Base-by-base conservation (phyloP, 2,113 vertebrate species). In the Vidua chalybeata region DNA sequence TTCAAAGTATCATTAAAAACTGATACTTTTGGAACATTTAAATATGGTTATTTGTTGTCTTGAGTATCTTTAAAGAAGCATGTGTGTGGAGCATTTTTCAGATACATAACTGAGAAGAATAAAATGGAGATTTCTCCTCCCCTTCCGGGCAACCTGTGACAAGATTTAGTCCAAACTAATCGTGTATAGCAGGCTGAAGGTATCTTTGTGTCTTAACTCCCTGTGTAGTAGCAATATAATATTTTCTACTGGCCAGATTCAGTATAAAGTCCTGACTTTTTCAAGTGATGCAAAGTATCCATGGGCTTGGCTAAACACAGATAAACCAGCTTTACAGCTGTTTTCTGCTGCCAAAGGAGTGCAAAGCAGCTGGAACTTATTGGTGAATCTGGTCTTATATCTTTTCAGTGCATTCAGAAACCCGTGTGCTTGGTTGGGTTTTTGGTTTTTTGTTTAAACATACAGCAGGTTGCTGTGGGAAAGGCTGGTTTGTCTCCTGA, bases 331-430 rank as follows among this genome's bases (percentile, higher is more conserved):
- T 90, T 90, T 88, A 81, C 61, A 94, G 75, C 35, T 88, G 30
- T 59, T 96, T 56, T 24, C 14, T 9, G 4, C 86, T 92, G 87
- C 72, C 55, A 80, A 55, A 71, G 45, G 63, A 93, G 59, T 30
- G 56, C 79, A 95, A 67, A 84, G 82, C 85, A 96, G 79, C 85
- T 94, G 75, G 83, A 93, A 90, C 28, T 90, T 89, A 84, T 80
- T 81, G 85, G 41, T 79, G 63, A 69, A 93, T 76, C 46, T 91
- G 74, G 17, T 80, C 61, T 81, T 74, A 6, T 46, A 56, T 75
- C 17, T 93, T 80, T 46, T 41, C 64, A 71, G 54, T 72, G 59
- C 4, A 0, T 80, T 94, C 51, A 93, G 55, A 92, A 94, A 59
- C 11, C 31, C 45, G 1, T n/a, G 59, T 59, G 72, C 31, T 67